Evolutionary conservation across 2,888 invertebrate species (phyloP).

Genomic region (Elegia similella): DNA sequence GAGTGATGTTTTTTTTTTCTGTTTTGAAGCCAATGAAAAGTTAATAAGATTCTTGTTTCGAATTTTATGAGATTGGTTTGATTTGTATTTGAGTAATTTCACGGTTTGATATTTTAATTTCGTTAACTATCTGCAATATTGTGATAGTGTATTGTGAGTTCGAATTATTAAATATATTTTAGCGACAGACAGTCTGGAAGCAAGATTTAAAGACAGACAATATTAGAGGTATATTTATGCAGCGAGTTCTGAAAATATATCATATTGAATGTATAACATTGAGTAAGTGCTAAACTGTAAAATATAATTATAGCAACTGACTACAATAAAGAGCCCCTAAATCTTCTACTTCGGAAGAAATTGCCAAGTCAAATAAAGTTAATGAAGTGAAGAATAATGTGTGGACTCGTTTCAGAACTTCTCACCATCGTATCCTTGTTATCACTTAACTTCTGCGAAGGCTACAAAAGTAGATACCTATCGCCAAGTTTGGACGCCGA

Average conservation of each 20-base stretch:
- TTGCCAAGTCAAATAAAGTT: too few relatives aligned
- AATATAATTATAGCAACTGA: neutral
- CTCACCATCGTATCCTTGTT: constrained; percentile 42
- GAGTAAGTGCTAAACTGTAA: neutral
- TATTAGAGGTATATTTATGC: too few relatives aligned
- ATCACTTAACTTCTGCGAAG: constrained; percentile 42
- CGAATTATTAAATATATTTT: too few relatives aligned
- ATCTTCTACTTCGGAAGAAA: too few relatives aligned
- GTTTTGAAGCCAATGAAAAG: neutral
- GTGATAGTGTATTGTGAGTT: too few relatives aligned
- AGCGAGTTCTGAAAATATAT: neutral
- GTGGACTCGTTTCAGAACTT: constrained; percentile 54
- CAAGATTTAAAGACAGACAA: too few relatives aligned
- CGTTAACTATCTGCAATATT: neutral
- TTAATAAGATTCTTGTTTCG: neutral
- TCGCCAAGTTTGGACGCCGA: constrained; percentile 63
- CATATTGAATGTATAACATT: neutral
- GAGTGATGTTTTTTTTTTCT: neutral
- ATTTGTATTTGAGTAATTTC: neutral
- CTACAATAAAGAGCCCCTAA: too few relatives aligned
- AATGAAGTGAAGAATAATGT: constrained; percentile 1
- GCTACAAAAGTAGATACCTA: constrained; percentile 55
- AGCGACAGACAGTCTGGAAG: too few relatives aligned
- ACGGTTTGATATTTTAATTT: neutral
- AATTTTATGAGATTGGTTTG: neutral